Base-by-base conservation (phyloP, 2,797 vertebrate genomes). In the Avahi laniger region DNA sequence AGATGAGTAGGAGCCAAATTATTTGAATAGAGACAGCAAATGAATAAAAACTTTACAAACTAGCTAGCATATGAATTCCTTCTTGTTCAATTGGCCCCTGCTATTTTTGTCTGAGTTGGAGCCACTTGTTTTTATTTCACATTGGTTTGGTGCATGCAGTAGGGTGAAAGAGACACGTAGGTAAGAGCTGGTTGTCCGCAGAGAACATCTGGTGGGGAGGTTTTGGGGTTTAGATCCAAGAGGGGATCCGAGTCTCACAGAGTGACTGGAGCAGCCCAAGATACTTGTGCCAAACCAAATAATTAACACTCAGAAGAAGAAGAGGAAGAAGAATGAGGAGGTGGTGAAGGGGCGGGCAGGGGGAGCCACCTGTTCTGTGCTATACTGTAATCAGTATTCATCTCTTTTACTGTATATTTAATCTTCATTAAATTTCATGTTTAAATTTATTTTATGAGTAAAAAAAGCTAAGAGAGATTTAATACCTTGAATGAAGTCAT, bases 281-380 rank as follows among this genome's bases (percentile, higher is more conserved):
- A 30, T 38, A 82, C 86, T 69, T 81, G 50, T 63, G 61, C 92
- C 72, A 73, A 94, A 80, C 11, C 4, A 61, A 84, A 52, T 52
- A 83, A 73, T 50, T 54, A 38, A 41, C 63, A 75, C 72, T 22
- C 41, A 67, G 9, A 43, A 84, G 12, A 59, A 57, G 20, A 41
- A 57, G 26, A 41, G 54, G 18, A 63, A 30, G 24, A 28, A 18
- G 15, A 15, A 52, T 18, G 2, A 12, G 28, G 26, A 54, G 35
- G 35, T 14, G 3, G 28, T 8, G n/a, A 26, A 33, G 22, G 2
- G 2, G 5, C 1, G 10, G 9, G 9, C 9, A 0, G 22, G 3
- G 57, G 35, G 33, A 26, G 6, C 22, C 78, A 9, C 30, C 12
- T 95, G 13, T 43, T 80, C 73, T 43, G 26, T n/a, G n/a, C 43